phyloP scores from a whole-genome alignment of 2,888 invertebrate genomes.

The Priocnemis perturbator region DNA sequence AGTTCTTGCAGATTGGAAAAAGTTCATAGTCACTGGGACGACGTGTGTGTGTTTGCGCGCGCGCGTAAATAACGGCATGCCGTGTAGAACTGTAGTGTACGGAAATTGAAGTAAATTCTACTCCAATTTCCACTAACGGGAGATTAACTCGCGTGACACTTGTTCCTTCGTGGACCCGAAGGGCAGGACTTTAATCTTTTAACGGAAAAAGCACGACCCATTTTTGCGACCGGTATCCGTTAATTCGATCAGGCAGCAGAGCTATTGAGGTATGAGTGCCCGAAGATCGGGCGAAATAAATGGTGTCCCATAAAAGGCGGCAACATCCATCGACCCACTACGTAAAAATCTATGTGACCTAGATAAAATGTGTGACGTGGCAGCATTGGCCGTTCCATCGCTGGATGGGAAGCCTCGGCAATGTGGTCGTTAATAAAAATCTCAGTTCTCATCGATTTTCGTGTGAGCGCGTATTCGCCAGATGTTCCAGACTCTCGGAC shows the following conservation, averaged over 20 bases:
- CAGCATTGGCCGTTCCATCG: slow-evolving; percentile 18
- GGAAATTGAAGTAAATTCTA: slow-evolving; percentile 1
- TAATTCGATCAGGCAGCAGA: not conserved
- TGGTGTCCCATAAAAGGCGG: slow-evolving; percentile 16
- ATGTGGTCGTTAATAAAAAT: slow-evolving; percentile 35
- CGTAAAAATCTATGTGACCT: slow-evolving; percentile 28
- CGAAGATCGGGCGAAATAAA: not conserved
- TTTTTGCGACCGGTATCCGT: not conserved
- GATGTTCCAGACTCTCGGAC: too few relatives aligned
- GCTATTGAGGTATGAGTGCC: not conserved
- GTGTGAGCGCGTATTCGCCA: slow-evolving; percentile 5
- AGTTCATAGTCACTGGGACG: too few relatives aligned
- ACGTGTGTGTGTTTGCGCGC: too few relatives aligned
- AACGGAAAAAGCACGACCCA: not conserved
- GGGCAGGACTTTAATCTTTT: not conserved
- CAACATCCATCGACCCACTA: slow-evolving; percentile 7
- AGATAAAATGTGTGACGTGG: slow-evolving; percentile 35
- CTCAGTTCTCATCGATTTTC: slow-evolving; percentile 17
- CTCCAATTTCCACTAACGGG: not conserved
- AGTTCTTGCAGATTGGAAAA: too few relatives aligned
- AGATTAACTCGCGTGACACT: not conserved
- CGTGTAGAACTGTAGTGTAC: not conserved
- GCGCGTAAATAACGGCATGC: too few relatives aligned
- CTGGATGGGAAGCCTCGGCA: too few relatives aligned
- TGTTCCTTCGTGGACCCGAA: not conserved